A percentile compares a stretch with the other conserved stretches of the same genome.
phyloP scores from a whole-genome alignment of 2,888 invertebrate species.

The Dynastes grantii region DNA sequence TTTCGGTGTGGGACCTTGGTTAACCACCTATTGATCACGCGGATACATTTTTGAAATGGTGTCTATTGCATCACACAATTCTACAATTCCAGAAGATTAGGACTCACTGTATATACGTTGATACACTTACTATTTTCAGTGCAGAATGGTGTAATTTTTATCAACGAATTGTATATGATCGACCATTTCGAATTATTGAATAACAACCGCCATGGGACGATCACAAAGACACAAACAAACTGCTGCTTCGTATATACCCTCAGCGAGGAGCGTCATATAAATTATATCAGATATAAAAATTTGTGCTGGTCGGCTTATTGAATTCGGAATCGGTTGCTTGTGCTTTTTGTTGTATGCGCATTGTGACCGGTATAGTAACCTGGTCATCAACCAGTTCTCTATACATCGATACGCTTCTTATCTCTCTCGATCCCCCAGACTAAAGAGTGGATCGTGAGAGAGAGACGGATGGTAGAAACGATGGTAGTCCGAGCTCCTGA shows the following conservation, averaged over 20 bases:
- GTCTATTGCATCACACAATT: too few species aligned
- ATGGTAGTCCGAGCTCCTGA: constrained; percentile 24
- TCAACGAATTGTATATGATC: background rate
- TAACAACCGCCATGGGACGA: background rate
- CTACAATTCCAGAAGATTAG: too few species aligned
- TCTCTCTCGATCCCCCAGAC: background rate
- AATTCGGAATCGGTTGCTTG: constrained; percentile 30
- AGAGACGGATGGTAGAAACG: constrained; percentile 4
- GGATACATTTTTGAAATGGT: too few species aligned
- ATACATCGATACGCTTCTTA: constrained; percentile 2
- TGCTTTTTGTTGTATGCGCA: constrained; percentile 8
- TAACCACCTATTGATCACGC: too few species aligned
- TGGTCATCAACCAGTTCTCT: constrained; percentile 45
- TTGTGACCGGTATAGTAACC: constrained; percentile 30
- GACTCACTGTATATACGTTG: too few species aligned
- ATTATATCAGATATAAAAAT: constrained; percentile 45
- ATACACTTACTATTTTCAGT: too few species aligned
- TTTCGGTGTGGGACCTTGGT: too few species aligned
- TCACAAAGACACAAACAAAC: background rate
- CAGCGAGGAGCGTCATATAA: constrained; percentile 22
- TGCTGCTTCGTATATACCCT: background rate
- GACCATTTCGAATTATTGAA: background rate
- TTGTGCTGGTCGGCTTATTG: constrained; percentile 37
- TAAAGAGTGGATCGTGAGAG: background rate
- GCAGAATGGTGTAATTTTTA: too few species aligned